phyloP scores from a whole-genome alignment of 2,888 invertebrate species.

The Idaea dimidiata region DNA sequence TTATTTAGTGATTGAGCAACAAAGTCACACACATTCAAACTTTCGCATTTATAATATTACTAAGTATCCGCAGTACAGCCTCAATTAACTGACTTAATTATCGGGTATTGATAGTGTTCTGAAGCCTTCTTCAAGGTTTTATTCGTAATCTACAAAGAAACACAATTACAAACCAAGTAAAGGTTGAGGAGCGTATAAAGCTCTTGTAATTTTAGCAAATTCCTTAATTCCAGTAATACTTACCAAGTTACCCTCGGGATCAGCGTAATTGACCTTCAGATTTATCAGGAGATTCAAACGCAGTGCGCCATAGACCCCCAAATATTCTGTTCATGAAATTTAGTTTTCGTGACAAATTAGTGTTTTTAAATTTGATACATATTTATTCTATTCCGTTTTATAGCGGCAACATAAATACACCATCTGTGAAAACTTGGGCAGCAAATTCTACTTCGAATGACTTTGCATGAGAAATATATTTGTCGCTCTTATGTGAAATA shows the following conservation, averaged over 20 bases:
- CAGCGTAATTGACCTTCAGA: constrained; percentile 50
- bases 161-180: neutral
- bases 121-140: neutral
- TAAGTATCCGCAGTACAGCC: neutral
- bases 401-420: no score
- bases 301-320: constrained; percentile 50
- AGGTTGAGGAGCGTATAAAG: constrained; percentile 4
- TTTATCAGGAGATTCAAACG: constrained; percentile 54
- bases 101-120: neutral
- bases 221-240: constrained; percentile 5
- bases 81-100: neutral
- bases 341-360: no score
- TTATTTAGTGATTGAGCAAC: no score
- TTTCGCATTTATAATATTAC: no score
- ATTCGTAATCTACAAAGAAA: neutral
- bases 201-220: constrained; percentile 19
- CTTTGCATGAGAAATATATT: no score
- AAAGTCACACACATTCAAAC: no score
- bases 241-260: constrained; percentile 34
- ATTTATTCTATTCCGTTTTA: no score
- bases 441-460: no score
- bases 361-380: no score
- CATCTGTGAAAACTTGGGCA: no score
- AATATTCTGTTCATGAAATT: neutral
- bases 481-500: neutral